phyloP scores from a whole-genome alignment of 2,888 invertebrate species.

The Belgica antarctica region DNA sequence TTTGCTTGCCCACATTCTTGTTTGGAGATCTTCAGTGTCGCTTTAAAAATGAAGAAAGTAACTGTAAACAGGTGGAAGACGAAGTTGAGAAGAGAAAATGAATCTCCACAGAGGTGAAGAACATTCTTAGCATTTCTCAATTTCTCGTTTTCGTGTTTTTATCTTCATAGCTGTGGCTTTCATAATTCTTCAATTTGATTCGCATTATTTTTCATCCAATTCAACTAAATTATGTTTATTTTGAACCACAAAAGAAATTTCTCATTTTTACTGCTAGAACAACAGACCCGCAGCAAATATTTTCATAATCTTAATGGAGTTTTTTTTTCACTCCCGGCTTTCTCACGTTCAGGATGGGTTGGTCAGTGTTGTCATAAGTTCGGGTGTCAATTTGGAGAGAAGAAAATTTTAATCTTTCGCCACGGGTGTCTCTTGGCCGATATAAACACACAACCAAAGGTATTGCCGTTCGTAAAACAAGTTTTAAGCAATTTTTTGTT shows the following conservation, averaged over 20 bases:
- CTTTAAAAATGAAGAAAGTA: neutral
- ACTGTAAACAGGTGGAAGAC: constrained; percentile 1
- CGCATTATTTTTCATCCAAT: neutral
- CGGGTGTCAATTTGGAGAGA: neutral
- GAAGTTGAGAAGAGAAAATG: neutral
- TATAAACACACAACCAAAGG: too few relatives aligned
- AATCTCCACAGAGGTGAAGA: neutral
- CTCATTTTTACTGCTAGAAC: neutral
- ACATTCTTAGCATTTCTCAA: constrained; percentile 31
- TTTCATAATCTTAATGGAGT: too few relatives aligned
- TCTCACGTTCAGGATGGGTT: neutral
- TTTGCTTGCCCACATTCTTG: constrained; percentile 11
- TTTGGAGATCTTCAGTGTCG: neutral
- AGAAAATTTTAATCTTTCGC: too few relatives aligned
- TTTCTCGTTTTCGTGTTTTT: neutral
- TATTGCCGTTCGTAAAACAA: too few relatives aligned
- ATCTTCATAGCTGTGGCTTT: neutral
- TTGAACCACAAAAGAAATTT: constrained; percentile 13
- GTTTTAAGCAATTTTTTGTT: neutral
- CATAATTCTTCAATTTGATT: neutral
- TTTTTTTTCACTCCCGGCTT: constrained; percentile 1
- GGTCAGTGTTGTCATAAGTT: neutral
- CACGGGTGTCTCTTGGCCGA: too few relatives aligned
- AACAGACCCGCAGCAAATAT: neutral
- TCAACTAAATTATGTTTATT: constrained; percentile 1